Conservation (phyloP, 2,113 vertebrate genomes). For the Acrocephalus kingi region DNA sequence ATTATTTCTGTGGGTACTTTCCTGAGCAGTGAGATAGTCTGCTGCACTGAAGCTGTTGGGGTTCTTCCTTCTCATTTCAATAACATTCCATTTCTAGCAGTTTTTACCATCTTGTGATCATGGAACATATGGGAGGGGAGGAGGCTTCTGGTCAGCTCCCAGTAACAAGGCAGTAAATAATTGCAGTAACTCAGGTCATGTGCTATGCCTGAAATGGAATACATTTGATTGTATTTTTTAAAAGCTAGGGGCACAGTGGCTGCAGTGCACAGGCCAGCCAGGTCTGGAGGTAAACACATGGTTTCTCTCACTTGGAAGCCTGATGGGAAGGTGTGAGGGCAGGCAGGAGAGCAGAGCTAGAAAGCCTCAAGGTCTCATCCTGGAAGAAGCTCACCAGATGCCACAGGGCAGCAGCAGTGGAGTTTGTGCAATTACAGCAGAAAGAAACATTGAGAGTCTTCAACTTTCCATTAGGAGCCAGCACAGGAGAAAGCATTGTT, state of each 20-base stretch:
- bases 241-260: neutral
- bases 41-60: neutral
- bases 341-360: fast-evolving
- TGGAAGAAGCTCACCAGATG: neutral
- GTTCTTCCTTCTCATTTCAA: neutral
- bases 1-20: neutral
- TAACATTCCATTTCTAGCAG: neutral
- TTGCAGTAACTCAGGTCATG: neutral
- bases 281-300: neutral
- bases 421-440: neutral
- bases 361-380: neutral
- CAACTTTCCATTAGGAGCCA: neutral
- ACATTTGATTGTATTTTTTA: neutral
- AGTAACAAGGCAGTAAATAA: neutral
- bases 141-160: neutral
- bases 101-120: neutral
- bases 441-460: neutral
- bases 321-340: neutral
- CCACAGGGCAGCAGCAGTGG: neutral
- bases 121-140: neutral
- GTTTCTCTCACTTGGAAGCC: neutral
- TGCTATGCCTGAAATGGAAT: neutral
- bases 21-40: neutral
- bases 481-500: neutral
- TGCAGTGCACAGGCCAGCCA: neutral